These are phyloP conservation scores for Brachystomella parvula DNA, from an alignment of 1,140 invertebrate genomes.

Conservation along the genomic window DNA sequence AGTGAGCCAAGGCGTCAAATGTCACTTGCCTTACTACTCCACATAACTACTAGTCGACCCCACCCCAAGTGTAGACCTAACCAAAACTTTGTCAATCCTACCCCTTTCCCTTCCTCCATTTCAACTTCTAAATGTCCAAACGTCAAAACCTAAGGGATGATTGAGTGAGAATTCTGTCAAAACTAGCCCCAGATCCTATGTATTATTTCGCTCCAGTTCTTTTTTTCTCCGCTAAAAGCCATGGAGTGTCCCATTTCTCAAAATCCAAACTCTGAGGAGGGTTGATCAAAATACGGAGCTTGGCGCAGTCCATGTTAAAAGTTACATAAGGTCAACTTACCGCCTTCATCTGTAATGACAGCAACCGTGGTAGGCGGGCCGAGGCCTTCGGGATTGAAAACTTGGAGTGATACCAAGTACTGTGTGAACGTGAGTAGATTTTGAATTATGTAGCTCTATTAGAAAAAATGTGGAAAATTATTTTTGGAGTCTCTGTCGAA, in stretches of 20 bases:
- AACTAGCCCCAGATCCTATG: background rate
- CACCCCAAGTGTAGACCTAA: too few relatives aligned
- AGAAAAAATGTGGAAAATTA: slow-evolving; percentile 6
- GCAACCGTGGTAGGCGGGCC: slow-evolving; percentile 62
- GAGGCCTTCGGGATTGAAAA: slow-evolving; percentile 65
- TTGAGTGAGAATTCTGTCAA: background rate
- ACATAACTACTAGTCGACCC: too few relatives aligned
- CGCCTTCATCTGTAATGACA: slow-evolving; percentile 71
- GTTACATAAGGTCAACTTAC: slow-evolving; percentile 48
- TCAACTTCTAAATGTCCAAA: too few relatives aligned
- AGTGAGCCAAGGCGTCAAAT: background rate
- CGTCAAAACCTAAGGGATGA: too few relatives aligned
- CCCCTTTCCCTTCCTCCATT: too few relatives aligned
- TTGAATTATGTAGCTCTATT: slow-evolving; percentile 61
- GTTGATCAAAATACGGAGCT: background rate
- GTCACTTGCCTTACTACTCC: too few relatives aligned
- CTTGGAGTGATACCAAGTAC: slow-evolving; percentile 64
- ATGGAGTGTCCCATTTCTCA: too few relatives aligned
- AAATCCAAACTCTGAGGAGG: background rate
- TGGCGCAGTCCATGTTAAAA: too few relatives aligned
- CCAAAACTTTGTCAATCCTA: too few relatives aligned
- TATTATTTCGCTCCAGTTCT: background rate
- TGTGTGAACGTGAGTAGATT: slow-evolving; percentile 64
- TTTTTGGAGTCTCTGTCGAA: background rate
- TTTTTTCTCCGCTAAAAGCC: too few relatives aligned